phyloP scores from a whole-genome alignment of 2,797 vertebrate species.

The Diceros bicornis region DNA sequence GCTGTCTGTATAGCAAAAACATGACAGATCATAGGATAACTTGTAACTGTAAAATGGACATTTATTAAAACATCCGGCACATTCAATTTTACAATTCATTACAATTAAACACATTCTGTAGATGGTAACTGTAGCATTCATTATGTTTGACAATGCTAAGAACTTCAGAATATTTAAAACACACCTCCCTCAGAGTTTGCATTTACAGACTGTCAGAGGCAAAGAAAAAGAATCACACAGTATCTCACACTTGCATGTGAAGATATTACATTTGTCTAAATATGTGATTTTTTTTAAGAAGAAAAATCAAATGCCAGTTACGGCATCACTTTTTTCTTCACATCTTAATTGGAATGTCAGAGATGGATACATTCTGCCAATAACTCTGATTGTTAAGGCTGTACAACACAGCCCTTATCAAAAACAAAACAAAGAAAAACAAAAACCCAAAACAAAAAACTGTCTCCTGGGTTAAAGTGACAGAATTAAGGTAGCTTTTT shows the following conservation, averaged over 20 bases:
- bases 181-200: background rate
- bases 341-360: constrained; percentile 54
- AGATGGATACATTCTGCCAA: background rate
- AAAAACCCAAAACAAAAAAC: background rate
- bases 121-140: constrained; percentile 72
- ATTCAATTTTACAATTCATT: constrained; percentile 88
- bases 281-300: constrained; percentile 41
- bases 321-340: background rate
- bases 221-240: constrained; percentile 7
- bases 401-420: background rate
- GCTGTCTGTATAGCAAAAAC: constrained; percentile 79
- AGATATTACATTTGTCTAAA: background rate
- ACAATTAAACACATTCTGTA: constrained; percentile 73
- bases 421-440: constrained; percentile 2
- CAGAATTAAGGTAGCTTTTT: background rate
- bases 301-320: background rate
- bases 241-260: background rate
- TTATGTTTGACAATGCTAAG: constrained; percentile 73
- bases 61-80: constrained; percentile 79
- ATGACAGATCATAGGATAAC: constrained; percentile 83
- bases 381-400: constrained; percentile 5
- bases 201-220: constrained; percentile 54
- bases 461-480: background rate
- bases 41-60: constrained; percentile 85
- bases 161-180: constrained; percentile 69